Evolutionary conservation across 2,888 invertebrate species (phyloP).

Genomic region (Malacosoma neustria): DNA sequence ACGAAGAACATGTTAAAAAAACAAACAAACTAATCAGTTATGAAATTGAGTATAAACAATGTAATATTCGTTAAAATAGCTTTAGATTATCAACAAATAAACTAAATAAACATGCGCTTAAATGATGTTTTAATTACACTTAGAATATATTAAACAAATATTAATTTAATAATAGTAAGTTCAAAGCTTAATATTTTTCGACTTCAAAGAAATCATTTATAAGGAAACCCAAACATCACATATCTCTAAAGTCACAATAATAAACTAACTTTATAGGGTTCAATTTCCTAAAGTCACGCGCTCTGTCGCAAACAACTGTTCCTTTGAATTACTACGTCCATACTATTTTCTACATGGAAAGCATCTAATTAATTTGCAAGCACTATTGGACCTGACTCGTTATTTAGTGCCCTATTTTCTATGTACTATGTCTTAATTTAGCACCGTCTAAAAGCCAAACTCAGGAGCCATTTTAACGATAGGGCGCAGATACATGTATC

Average conservation of each 20-base stretch:
- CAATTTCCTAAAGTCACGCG: conserved; percentile 42
- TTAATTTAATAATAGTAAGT: too few species aligned
- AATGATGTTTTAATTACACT: too few species aligned
- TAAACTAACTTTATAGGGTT: conserved; percentile 16
- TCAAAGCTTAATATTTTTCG: too few species aligned
- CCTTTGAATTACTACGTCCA: conserved; percentile 35
- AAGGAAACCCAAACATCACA: conserved; percentile 3
- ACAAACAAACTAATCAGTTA: too few species aligned
- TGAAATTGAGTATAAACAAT: too few species aligned
- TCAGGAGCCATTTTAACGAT: neutral
- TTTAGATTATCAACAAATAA: too few species aligned
- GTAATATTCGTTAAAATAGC: too few species aligned
- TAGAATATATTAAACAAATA: too few species aligned
- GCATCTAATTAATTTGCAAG: conserved; percentile 27
- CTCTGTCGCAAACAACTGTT: conserved; percentile 54
- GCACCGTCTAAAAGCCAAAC: neutral
- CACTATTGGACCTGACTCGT: conserved; percentile 4
- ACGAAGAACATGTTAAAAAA: too few species aligned
- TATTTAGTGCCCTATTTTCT: conserved; percentile 3
- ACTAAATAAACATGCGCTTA: too few species aligned
- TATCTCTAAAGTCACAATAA: conserved; percentile 9
- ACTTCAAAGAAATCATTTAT: too few species aligned
- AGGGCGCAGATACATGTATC: too few species aligned
- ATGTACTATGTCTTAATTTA: conserved; percentile 1
- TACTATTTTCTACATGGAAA: conserved; percentile 27